Conservation (phyloP, 1,140 invertebrate species). For the Drosophila triauraria region DNA sequence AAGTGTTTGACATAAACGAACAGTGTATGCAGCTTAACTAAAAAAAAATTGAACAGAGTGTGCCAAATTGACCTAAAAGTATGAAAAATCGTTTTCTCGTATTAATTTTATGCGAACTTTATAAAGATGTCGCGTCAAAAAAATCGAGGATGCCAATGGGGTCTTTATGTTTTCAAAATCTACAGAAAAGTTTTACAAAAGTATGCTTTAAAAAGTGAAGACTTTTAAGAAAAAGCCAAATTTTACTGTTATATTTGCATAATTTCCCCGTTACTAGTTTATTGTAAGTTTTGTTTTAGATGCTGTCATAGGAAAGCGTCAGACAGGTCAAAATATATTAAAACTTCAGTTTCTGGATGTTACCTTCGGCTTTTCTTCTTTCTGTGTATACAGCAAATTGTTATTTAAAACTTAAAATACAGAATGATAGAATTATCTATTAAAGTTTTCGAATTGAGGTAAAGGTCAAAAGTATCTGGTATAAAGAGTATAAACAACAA, state of each 20-base stretch:
- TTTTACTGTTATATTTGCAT: no score
- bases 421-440: background rate
- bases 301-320: no score
- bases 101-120: background rate
- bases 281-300: no score
- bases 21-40: background rate
- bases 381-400: background rate
- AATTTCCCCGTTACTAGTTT: no score
- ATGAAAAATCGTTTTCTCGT: background rate
- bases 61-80: background rate
- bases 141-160: background rate
- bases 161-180: background rate
- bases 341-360: background rate
- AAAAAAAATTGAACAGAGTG: background rate
- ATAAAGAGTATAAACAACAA: background rate
- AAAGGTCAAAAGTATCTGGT: background rate
- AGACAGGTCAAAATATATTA: background rate
- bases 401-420: background rate
- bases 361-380: background rate
- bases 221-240: no score
- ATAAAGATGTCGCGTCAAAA: background rate
- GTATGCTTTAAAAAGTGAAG: background rate
- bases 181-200: background rate
- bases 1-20: slow-evolving; percentile 4
- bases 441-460: background rate